phyloP scores from a whole-genome alignment of 30 jellyfish, hydroid and myxozoan genomes.

The Phacellophora camtschatica region DNA sequence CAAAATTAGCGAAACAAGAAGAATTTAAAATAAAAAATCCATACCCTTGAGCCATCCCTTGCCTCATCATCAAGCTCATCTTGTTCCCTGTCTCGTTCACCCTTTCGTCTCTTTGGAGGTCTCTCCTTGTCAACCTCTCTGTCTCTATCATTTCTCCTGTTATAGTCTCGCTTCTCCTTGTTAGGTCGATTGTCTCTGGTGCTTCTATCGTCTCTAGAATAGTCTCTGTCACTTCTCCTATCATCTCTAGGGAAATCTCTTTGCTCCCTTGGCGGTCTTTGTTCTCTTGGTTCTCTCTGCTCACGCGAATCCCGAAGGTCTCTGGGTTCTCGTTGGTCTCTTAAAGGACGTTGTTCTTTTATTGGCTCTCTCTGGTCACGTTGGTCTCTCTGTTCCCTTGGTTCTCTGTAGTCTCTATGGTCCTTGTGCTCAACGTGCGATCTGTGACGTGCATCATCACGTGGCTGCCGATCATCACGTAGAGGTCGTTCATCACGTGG shows the following conservation, averaged over 20 bases:
- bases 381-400: constrained; percentile 33
- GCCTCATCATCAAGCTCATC: constrained; percentile 50
- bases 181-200: constrained; percentile 47
- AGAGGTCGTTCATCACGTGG: constrained; percentile 37
- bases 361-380: constrained; percentile 33
- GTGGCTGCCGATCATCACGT: not conserved
- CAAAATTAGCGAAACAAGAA: too few relatives aligned
- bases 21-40: too few relatives aligned
- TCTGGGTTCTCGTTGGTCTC: constrained; percentile 11
- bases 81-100: constrained; percentile 59
- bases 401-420: constrained; percentile 32
- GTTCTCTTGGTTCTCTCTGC: constrained; percentile 40
- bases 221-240: constrained; percentile 24
- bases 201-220: constrained; percentile 39
- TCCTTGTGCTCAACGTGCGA: not conserved
- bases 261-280: constrained; percentile 54
- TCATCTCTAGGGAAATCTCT: constrained; percentile 55
- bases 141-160: constrained; percentile 58
- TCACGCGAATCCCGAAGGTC: constrained; percentile 42
- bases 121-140: constrained; percentile 54
- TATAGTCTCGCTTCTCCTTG: constrained; percentile 53
- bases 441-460: not conserved
- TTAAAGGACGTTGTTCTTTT: constrained; percentile 2
- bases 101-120: constrained; percentile 67
- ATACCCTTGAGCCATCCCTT: constrained; percentile 14